A percentile compares a stretch with the other conserved stretches of the same genome.
Conservation (phyloP, 2,113 vertebrate genomes). For the Coryphaenoides rupestris region DNA sequence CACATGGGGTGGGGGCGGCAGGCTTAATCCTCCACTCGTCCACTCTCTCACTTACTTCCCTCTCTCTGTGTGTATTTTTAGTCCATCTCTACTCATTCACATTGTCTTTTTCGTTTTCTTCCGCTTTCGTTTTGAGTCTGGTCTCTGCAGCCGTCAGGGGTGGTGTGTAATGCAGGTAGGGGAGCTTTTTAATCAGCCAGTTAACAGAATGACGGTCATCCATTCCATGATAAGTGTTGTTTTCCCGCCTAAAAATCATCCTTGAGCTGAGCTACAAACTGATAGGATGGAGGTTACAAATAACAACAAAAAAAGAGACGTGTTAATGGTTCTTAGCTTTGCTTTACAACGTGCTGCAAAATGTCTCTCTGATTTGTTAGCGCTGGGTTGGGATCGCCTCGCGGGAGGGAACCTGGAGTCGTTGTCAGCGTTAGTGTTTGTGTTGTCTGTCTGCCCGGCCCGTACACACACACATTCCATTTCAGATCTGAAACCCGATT, state of each 20-base stretch:
- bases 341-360: slow-evolving; percentile 16
- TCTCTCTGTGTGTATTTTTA: slow-evolving; percentile 34
- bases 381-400: slow-evolving; percentile 20
- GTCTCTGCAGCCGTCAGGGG: too few species aligned
- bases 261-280: too few species aligned
- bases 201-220: too few species aligned
- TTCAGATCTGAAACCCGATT: slow-evolving; percentile 14
- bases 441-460: too few species aligned
- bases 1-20: slow-evolving; percentile 35
- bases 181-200: too few species aligned
- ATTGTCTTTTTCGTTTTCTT: neutral
- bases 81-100: slow-evolving; percentile 35
- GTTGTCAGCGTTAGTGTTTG: slow-evolving; percentile 9
- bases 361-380: slow-evolving; percentile 31
- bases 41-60: slow-evolving; percentile 29
- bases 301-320: too few species aligned
- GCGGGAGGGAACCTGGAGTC: neutral
- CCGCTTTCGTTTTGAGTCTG: too few species aligned
- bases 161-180: too few species aligned
- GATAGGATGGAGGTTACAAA: too few species aligned
- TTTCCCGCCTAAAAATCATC: too few species aligned
- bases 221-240: too few species aligned
- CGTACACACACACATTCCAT: slow-evolving; percentile 9
- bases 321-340: neutral
- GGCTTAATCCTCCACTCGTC: slow-evolving; percentile 45